A percentile compares a stretch with the other conserved stretches of the same genome.
Evolutionary conservation across 2,797 vertebrate species (phyloP).

Genomic region (Lepilemur ruficaudatus): DNA sequence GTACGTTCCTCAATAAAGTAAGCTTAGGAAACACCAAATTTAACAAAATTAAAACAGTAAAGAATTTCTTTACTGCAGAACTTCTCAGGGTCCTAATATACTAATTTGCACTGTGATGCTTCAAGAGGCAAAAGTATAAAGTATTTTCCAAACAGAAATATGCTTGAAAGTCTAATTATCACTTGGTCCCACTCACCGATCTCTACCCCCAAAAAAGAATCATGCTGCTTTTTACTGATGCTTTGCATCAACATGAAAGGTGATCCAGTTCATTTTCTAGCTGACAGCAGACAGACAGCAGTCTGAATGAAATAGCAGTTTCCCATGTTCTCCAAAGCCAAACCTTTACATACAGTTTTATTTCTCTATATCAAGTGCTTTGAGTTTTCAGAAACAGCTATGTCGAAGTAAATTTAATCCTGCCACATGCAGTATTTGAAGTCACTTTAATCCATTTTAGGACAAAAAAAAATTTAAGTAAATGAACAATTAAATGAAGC

Average conservation of each 20-base stretch:
- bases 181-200: not conserved
- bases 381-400: slow-evolving; percentile 54
- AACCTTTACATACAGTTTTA: not conserved
- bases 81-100: not conserved
- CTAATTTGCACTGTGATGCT: not conserved
- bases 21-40: slow-evolving; percentile 25
- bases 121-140: slow-evolving; percentile 2
- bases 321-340: slow-evolving; percentile 37
- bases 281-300: not conserved
- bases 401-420: slow-evolving; percentile 46
- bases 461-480: slow-evolving; percentile 32
- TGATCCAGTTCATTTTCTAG: slow-evolving; percentile 22
- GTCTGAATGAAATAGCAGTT: not conserved
- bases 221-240: not conserved
- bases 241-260: not conserved
- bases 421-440: not conserved
- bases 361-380: not conserved
- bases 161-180: not conserved
- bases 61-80: not conserved
- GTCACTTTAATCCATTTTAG: slow-evolving; percentile 31
- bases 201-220: not conserved
- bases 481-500: not conserved
- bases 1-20: slow-evolving; percentile 5
- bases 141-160: slow-evolving; percentile 26
- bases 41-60: not conserved